phyloP scores from a whole-genome alignment of 2,113 vertebrate species.

The Chamaea fasciata region DNA sequence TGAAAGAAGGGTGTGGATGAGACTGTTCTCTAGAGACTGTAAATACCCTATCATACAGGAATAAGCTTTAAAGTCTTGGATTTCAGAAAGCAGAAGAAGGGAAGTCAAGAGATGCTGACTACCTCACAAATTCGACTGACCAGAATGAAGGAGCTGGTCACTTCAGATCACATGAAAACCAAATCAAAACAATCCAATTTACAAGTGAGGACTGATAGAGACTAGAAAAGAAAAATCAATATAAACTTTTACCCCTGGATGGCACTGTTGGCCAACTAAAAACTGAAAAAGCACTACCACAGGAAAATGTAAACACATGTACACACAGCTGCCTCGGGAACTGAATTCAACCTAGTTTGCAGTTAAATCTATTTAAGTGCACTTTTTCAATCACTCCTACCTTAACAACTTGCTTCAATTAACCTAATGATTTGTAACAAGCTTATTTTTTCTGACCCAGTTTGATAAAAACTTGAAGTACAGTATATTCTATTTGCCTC shows the following conservation, averaged over 20 bases:
- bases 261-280: conserved; percentile 53
- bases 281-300: fast-evolving
- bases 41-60: fast-evolving
- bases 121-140: neutral
- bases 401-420: neutral
- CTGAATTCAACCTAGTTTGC: neutral
- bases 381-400: neutral
- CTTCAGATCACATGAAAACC: neutral
- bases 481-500: neutral
- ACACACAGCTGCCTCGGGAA: neutral
- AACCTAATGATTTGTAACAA: neutral
- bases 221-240: neutral
- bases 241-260: conserved; percentile 44
- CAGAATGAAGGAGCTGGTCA: neutral
- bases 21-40: neutral
- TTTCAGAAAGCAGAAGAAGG: neutral
- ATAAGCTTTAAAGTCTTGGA: neutral
- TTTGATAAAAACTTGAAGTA: neutral
- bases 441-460: neutral
- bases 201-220: neutral
- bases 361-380: neutral
- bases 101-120: neutral
- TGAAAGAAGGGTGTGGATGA: neutral
- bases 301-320: neutral
- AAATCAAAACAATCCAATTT: neutral